Base-by-base conservation (phyloP, 2,113 vertebrate genomes). In the Myotis yumanensis region DNA sequence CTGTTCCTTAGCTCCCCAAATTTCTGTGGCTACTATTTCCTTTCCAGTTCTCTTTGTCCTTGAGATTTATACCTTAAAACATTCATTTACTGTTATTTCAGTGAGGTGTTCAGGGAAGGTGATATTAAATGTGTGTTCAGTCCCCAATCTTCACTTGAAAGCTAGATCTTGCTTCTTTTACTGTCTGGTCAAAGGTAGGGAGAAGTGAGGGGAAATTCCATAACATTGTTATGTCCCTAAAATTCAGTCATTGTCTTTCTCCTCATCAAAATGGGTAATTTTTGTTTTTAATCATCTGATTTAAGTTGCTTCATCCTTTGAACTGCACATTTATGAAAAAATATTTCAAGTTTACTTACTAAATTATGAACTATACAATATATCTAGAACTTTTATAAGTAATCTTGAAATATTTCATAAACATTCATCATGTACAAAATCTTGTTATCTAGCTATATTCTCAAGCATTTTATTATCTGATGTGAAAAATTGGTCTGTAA, bases 391-490 rank as follows among this genome's bases (percentile, higher is more conserved):
- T 37, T 87, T 90, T 32, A 16, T 90, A 80, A 69, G 52, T 57
- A 79, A 66, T n/a, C 17, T 5, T 30, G 86, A 96, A 95, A 35
- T 94, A 37, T 86, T 48, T 90, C 35, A 46, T 89, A 52, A 73
- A 15, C 11, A 77, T 77, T 62, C 25, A 28, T 85, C 59, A 77
- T 73, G 23, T 20, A 66, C 0, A 85, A n/a, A 88, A 72, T 5
- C 25, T 73, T 89, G 30, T 54, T 90, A 93, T 69, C n/a, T 89
- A 68, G 14, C 7, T 52, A 43, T 76, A 66, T 35, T 80, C 64
- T 80, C 20, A 66, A 92, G 17, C 20, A 76, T 88, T 88, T 94
- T 66, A 86, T 95, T 43, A 90, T 90, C 35, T 97, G 20, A 8
- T 20, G 0, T 87, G 71, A 85, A 82, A 87, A 92, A 92, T 7